phyloP scores from a whole-genome alignment of 2,888 invertebrate genomes.

The Galerucella nymphaeae region DNA sequence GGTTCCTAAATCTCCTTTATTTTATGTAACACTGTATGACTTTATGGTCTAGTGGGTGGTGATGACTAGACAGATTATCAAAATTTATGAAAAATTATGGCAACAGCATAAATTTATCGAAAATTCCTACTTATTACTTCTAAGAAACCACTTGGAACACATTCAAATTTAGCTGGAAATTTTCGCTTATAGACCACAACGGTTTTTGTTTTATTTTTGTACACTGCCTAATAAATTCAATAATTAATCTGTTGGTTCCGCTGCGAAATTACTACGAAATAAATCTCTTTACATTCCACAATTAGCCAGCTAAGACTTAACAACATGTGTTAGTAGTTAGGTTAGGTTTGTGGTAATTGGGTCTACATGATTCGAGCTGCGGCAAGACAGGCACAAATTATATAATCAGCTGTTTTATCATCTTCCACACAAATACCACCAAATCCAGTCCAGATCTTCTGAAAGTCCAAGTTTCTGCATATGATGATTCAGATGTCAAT shows the following conservation, averaged over 20 bases:
- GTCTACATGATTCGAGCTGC: too few relatives aligned
- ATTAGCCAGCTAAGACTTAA: conserved; percentile 2
- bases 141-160: conserved; percentile 17
- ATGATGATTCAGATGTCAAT: too few relatives aligned
- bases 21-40: too few relatives aligned
- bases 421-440: too few relatives aligned
- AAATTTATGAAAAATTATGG: too few relatives aligned
- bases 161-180: conserved; percentile 16
- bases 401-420: too few relatives aligned
- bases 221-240: neutral
- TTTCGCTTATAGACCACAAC: neutral
- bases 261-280: neutral
- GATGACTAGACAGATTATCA: neutral
- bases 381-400: too few relatives aligned
- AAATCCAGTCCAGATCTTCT: too few relatives aligned
- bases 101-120: neutral
- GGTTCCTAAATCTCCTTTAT: too few relatives aligned
- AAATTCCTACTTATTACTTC: conserved; percentile 5
- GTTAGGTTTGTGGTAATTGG: too few relatives aligned
- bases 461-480: too few relatives aligned
- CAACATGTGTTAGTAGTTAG: neutral
- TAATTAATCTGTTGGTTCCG: conserved; percentile 14
- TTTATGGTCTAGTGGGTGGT: too few relatives aligned
- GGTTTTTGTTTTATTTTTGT: conserved; percentile 11
- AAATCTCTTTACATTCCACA: conserved; percentile 14